Base-by-base conservation (phyloP, 2,888 invertebrate species). In the Thereva nobilitata region DNA sequence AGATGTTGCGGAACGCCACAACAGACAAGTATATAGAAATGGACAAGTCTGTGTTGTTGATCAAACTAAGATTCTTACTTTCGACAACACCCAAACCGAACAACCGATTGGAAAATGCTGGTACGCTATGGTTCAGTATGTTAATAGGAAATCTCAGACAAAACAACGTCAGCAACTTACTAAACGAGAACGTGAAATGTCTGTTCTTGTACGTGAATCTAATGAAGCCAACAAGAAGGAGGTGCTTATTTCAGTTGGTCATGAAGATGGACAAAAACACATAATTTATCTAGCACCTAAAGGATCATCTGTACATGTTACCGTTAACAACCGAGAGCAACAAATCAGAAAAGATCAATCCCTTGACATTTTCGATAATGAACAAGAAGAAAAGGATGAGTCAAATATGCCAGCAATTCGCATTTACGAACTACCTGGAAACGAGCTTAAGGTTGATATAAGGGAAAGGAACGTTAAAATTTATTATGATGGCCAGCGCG, bases 61-160 rank as follows among this genome's bases (percentile, higher is more conserved):
- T 71, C 80, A 83, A 40, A 82, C 79, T 57, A 79, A 78, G 61
- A 82, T 85, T 56, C 83, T 80, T 71, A 89, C 90, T 1, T 90
- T 90, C 79, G 89, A 89, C 79, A 85, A 86, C 75, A 84, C 83
- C 47, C 82, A 83, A 41, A 89, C 86, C 76, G 81, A 85, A 8
- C 81, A 86, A 72, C 77, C 82, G 40, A 72, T 82, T 75, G 79
- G 83, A 74, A 73, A 81, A 49, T 83, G 84, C 41, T 89, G 89
- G 88, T 86, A 89, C 72, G 85, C 87, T 0, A 82, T 85, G 67
- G 78, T 87, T 76, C 83, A 84, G 44, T 83, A 86, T 69, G 80
- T 81, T 40, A 75, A 74, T 50, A 72, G 78, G 65, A 69, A 77
- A 63, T 74, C 23, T 2, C 23, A 23, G 23, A 23, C 23, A 23